Evolutionary conservation across 1,140 invertebrate species (phyloP).

Genomic region (Drosophila ogumai): DNA sequence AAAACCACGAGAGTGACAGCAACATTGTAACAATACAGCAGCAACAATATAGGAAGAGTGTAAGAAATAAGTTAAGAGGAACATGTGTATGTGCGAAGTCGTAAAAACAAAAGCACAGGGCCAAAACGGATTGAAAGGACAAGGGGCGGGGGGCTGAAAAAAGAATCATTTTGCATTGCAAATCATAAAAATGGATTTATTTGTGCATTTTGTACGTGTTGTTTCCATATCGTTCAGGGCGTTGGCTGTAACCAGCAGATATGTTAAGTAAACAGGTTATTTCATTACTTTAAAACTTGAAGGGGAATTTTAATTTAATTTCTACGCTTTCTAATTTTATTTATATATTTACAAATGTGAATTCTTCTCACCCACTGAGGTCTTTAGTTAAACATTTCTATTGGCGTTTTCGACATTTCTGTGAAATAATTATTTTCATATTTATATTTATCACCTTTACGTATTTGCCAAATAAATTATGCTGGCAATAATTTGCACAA

Average conservation of each 20-base stretch:
- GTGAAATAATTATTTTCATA: constrained; percentile 17
- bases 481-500: constrained; percentile 47
- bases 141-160: background rate
- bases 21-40: constrained; percentile 32
- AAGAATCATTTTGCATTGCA: constrained; percentile 52
- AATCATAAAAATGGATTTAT: constrained; percentile 66
- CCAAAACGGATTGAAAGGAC: constrained; percentile 19
- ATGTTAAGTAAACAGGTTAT: background rate
- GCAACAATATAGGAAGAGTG: constrained; percentile 41
- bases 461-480: constrained; percentile 46
- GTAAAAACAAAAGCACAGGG: constrained; percentile 25
- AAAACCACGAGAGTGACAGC: constrained; percentile 51
- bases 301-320: background rate
- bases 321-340: background rate
- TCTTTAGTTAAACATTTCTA: background rate
- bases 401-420: background rate
- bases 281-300: background rate
- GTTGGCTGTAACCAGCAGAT: background rate
- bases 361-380: background rate
- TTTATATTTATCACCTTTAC: constrained; percentile 1
- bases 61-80: constrained; percentile 32
- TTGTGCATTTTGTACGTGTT: constrained; percentile 51
- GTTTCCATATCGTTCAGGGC: constrained; percentile 4
- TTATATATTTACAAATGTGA: background rate
- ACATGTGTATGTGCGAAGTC: constrained; percentile 28